phyloP scores from a whole-genome alignment of 2,113 vertebrate genomes.

The Saccopteryx bilineata region DNA sequence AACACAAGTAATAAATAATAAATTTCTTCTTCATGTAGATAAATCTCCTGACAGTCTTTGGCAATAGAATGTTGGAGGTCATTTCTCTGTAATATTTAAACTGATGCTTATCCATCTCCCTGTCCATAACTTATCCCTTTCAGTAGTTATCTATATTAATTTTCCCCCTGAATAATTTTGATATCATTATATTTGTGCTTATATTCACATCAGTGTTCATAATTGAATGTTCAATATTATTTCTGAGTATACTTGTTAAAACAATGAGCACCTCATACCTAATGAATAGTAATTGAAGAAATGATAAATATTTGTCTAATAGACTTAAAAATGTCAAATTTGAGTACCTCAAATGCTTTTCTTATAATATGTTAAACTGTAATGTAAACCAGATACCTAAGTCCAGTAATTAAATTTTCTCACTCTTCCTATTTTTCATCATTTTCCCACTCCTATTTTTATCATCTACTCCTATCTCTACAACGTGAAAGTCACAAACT shows the following conservation, averaged over 20 bases:
- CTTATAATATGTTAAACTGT: background rate
- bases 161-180: constrained; percentile 58
- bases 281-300: constrained; percentile 25
- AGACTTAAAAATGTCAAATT: background rate
- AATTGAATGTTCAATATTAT: constrained; percentile 43
- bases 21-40: background rate
- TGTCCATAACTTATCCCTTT: background rate
- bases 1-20: background rate
- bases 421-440: background rate
- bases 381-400: background rate
- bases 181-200: constrained; percentile 38
- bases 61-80: background rate
- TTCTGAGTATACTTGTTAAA: constrained; percentile 46
- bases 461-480: background rate
- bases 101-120: background rate
- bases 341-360: background rate
- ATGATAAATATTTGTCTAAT: constrained; percentile 14
- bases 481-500: background rate
- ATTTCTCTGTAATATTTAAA: background rate
- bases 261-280: background rate
- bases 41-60: background rate
- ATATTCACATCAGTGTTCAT: constrained; percentile 39
- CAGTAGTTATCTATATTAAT: constrained; percentile 45
- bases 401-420: background rate
- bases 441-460: background rate